Percentiles rank a stretch among this genome's conserved stretches.
phyloP scores from a whole-genome alignment of 2,113 vertebrate species.

The Madoqua kirkii region DNA sequence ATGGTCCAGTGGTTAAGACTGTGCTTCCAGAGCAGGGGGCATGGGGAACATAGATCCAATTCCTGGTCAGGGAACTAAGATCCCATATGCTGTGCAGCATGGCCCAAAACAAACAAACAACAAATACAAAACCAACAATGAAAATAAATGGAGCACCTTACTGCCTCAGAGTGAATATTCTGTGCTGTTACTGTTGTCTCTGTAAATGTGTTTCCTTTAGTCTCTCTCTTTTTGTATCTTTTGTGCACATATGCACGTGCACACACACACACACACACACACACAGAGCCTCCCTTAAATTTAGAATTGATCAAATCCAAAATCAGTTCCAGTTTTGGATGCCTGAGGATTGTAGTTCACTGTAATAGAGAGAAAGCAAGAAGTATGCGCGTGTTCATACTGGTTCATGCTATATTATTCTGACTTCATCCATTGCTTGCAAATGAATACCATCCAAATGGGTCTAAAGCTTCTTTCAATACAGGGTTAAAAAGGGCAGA shows the following conservation, averaged over 20 bases:
- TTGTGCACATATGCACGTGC: fast-evolving
- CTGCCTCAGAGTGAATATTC: not conserved
- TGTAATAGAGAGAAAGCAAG: not conserved
- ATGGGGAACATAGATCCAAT: not conserved
- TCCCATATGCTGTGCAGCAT: not conserved
- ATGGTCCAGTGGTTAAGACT: not conserved
- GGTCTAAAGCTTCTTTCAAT: not conserved
- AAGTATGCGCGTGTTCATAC: not conserved
- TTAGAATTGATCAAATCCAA: not conserved
- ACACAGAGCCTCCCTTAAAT: not conserved
- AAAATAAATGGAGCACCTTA: not conserved
- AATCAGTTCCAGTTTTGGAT: not conserved
- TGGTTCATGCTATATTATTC: not conserved
- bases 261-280: not conserved
- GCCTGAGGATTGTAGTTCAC: not conserved
- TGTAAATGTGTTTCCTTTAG: not conserved
- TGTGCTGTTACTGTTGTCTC: not conserved
- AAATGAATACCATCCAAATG: not conserved
- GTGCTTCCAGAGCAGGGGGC: not conserved
- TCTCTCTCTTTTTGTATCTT: not conserved
- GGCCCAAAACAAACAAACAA: not conserved
- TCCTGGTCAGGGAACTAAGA: not conserved
- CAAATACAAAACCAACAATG: not conserved
- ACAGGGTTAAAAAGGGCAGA: not conserved
- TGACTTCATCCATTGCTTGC: not conserved